Percentiles rank a stretch among this genome's conserved stretches.
Evolutionary conservation across 2,797 vertebrate species (phyloP).

Genomic region (Discoglossus pictus): DNA sequence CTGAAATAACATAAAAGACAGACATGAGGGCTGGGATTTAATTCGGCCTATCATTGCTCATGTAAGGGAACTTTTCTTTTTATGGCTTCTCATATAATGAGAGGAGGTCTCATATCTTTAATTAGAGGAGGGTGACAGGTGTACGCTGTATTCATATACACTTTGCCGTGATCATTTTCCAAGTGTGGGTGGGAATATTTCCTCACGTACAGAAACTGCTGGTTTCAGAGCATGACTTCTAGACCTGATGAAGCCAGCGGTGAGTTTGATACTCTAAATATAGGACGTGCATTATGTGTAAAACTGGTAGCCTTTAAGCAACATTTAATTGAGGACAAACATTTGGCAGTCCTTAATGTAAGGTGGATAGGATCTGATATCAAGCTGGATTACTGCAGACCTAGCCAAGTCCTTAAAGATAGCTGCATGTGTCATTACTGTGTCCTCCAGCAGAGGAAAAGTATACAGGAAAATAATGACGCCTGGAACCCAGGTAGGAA

Average conservation of each 20-base stretch:
- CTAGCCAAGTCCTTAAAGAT: conserved; percentile 25
- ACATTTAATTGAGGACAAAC: conserved; percentile 7
- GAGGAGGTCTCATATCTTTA: background rate
- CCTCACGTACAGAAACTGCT: conserved; percentile 6
- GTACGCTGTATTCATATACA: conserved; percentile 17
- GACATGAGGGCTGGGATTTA: too few relatives aligned
- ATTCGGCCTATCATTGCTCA: too few relatives aligned
- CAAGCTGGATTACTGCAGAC: conserved; percentile 21
- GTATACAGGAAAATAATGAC: conserved; percentile 8
- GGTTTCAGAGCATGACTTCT: conserved; percentile 3
- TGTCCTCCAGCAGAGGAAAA: conserved; percentile 3
- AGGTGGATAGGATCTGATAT: conserved; percentile 9
- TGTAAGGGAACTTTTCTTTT: background rate
- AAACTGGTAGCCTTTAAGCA: conserved; percentile 34
- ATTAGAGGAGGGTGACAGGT: conserved; percentile 15
- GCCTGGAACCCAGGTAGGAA: too few relatives aligned
- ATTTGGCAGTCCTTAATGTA: conserved; percentile 36
- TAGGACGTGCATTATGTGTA: conserved; percentile 46
- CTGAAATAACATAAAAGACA: too few relatives aligned
- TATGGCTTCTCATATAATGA: background rate
- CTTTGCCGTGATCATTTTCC: conserved; percentile 16
- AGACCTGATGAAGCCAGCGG: background rate
- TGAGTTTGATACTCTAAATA: conserved; percentile 34
- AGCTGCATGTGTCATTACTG: conserved; percentile 15
- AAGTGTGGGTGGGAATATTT: conserved; percentile 20